These are phyloP conservation scores for Exaiptasia diaphana DNA, from an alignment of 64 coral and sea anemone genomes.

Conservation along the genomic window DNA sequence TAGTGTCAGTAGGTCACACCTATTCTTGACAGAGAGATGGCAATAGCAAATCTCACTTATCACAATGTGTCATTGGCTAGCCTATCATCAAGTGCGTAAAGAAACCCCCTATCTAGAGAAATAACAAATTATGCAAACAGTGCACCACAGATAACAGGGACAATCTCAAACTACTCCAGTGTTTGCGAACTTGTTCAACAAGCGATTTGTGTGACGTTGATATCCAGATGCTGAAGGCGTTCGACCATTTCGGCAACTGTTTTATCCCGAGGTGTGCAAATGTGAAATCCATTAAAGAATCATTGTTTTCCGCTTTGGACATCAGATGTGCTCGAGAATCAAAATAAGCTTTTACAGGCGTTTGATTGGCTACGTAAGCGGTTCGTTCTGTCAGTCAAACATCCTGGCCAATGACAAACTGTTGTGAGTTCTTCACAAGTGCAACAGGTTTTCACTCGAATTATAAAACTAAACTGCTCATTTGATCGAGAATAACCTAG, in stretches of 20 bases:
- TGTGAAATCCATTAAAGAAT: slow-evolving; percentile 15
- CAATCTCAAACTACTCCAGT: too few species aligned
- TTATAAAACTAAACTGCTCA: background rate
- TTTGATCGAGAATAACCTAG: background rate
- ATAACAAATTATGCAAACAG: slow-evolving; percentile 14
- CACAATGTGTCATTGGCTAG: background rate
- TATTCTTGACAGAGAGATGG: background rate
- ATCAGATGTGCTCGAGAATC: background rate
- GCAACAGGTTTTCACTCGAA: background rate
- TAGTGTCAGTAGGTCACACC: too few species aligned
- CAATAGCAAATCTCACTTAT: background rate
- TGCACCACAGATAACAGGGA: too few species aligned
- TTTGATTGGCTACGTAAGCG: background rate
- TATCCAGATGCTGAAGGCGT: background rate
- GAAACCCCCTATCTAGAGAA: slow-evolving; percentile 4
- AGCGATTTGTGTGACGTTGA: background rate
- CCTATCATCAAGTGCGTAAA: slow-evolving; percentile 9
- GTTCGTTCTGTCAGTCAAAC: background rate
- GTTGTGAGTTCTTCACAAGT: background rate
- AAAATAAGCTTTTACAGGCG: background rate
- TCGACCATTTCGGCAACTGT: background rate
- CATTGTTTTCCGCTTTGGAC: background rate
- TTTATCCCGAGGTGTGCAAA: background rate
- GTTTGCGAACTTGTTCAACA: too few species aligned
- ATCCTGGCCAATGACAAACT: slow-evolving; percentile 3